Base-by-base conservation (phyloP, 1,140 invertebrate genomes). In the Saccostrea cuccullata region DNA sequence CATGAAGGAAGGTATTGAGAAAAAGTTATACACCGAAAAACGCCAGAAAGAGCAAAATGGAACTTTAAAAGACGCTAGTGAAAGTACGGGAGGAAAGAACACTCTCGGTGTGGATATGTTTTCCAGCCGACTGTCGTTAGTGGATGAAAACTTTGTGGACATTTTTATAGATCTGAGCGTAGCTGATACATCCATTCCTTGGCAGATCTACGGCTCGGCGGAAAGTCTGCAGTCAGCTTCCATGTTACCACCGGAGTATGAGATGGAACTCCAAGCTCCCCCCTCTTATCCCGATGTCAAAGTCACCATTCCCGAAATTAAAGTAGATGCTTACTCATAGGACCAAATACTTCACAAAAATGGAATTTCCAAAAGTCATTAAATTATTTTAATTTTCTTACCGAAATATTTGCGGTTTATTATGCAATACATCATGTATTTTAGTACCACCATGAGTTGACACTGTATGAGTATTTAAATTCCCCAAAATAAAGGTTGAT, bases 141-240 rank as follows among this genome's bases (percentile, higher is more conserved):
- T 86, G 77, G 91, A 91, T 6, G 93, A 94, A 12, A 91, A 92
- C 60, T 82, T 91, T 26, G 93, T 93, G 8, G 93, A 93, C 83
- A 70, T 94, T 12, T 94, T 94, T 89, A 90, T 94, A 60, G 93
- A 94, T 82, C 82, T 93, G 8, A 91, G 92, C 87, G 91, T 91
- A 0, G 90, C 89, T 0, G 92, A 93, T 58, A 88, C 90, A 6
- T 77, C 83, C 17, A 84, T 85, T 2, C 89, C 85, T 0, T 90
- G 90, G 90, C 89, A 90, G 55, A 89, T 89, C 26, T 85, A 85
- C 47, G 89, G 91, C n/a, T 92, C 91, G 13, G 85, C 56, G 23
- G 91, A 92, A 55, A 89, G 89, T 0, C 26, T 91, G 77, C 86
- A 82, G 2, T 90, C 89, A 0, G 86, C 85, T 2, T 90, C 89